Base-by-base conservation (phyloP, 2,888 invertebrate species). In the Pristionchus arcanus region DNA sequence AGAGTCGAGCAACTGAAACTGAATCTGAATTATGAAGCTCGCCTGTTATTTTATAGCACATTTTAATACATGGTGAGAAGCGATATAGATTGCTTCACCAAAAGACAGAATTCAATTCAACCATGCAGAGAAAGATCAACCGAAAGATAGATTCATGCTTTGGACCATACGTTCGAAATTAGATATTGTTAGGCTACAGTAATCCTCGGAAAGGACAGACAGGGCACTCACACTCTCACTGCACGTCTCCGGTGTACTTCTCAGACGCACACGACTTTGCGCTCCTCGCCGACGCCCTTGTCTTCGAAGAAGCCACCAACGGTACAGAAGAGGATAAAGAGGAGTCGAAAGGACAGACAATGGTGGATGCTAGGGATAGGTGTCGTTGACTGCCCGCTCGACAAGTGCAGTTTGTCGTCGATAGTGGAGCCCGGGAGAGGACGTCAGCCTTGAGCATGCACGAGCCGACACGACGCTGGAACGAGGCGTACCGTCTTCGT, bases 1-100 rank as follows among this genome's bases (percentile, higher is more conserved):
- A 87, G 68, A 25, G 87, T 87, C 1, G 87, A 87, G 28, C 87
- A 87, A 9, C 87, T 87, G 87, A 25, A 85, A 55, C 55, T 13
- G 28, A 21, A 81, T 49, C 11, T 49, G 42, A 49, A 49, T 49
- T 49, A 9, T 7, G 3, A 13, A 49, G 42, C 42, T 49, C 42
- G 42, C 42, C 42, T 3, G 3, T 3, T 42, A 42, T 7, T 49
- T 49, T 49, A 49, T 49, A n/a, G n/a, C n/a, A n/a, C n/a, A n/a
- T n/a, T n/a, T n/a, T n/a, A n/a, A n/a, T n/a, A n/a, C n/a, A n/a
- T n/a, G n/a, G n/a, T n/a, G n/a, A n/a, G n/a, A n/a, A n/a, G n/a
- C n/a, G 42, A 42, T 42, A 42, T 42, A 5, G 4, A 42, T 3
- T 42, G 42, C 42, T 42, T 3, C 59, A 21, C 63, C n/a, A 63